Conservation (phyloP, 2,888 invertebrate genomes). For the Dicyrtoma fusca region DNA sequence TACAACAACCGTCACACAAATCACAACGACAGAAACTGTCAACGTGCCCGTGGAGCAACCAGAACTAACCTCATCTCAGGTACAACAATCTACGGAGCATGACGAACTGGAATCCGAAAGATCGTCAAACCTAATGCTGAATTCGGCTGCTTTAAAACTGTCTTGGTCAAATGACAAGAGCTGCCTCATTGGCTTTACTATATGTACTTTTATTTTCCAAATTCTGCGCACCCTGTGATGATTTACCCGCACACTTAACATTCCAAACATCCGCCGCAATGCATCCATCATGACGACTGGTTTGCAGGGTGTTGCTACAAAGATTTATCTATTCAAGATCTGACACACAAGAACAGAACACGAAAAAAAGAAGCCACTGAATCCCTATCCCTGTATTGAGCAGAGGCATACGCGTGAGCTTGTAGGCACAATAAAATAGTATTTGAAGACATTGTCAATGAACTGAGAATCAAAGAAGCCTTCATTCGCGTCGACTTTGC, state of each 20-base stretch:
- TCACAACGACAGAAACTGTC: conserved; percentile 42
- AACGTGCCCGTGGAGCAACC: conserved; percentile 15
- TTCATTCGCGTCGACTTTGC: too few relatives aligned
- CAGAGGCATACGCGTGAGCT: too few relatives aligned
- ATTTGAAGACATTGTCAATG: too few relatives aligned
- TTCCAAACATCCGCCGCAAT: background rate
- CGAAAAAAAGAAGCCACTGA: too few relatives aligned
- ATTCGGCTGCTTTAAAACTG: conserved; percentile 2
- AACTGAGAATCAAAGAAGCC: too few relatives aligned
- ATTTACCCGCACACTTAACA: background rate
- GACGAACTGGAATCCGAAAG: conserved; percentile 27
- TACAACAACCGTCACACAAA: conserved; percentile 62
- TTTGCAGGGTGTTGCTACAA: too few relatives aligned
- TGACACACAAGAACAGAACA: too few relatives aligned
- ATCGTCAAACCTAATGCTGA: conserved; percentile 9
- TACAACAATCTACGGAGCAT: background rate
- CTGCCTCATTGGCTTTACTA: background rate
- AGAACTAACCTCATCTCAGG: conserved; percentile 18
- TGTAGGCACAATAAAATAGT: too few relatives aligned
- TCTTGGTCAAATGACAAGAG: background rate
- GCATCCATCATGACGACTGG: too few relatives aligned
- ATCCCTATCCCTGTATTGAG: too few relatives aligned
- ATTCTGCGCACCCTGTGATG: background rate
- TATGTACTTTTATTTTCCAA: background rate
- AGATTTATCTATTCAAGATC: too few relatives aligned